Conservation (phyloP, 2,113 vertebrate genomes). For the Catagonus wagneri region DNA sequence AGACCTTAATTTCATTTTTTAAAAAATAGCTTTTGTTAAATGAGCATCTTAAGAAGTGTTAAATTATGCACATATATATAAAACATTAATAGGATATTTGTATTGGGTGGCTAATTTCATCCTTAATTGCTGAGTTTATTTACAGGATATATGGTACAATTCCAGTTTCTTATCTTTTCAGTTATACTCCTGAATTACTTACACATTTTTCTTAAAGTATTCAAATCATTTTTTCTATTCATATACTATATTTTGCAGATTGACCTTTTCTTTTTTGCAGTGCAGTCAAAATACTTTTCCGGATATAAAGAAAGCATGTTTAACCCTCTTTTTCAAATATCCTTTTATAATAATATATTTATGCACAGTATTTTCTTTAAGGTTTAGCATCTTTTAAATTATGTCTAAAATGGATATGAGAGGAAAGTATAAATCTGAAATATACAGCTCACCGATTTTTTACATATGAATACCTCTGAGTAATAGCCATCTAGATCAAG, state of each 20-base stretch:
- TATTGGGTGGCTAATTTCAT: constrained; percentile 27
- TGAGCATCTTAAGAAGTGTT: constrained; percentile 38
- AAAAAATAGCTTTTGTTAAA: constrained; percentile 56
- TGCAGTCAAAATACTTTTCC: neutral
- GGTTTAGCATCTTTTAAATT: neutral
- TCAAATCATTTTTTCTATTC: neutral
- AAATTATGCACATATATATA: constrained; percentile 45
- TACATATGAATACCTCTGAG: neutral
- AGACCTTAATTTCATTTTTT: constrained; percentile 41
- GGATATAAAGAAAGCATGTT: neutral
- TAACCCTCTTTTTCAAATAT: neutral
- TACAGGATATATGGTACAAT: neutral
- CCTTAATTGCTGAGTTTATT: constrained; percentile 47
- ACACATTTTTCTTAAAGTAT: neutral
- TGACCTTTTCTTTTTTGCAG: neutral
- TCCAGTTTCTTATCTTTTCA: neutral
- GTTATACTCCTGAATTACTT: neutral
- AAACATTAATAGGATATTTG: constrained; percentile 50
- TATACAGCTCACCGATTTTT: neutral
- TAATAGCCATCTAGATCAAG: neutral
- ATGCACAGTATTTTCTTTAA: neutral
- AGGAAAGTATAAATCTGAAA: neutral
- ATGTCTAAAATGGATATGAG: neutral
- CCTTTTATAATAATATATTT: neutral
- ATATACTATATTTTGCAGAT: neutral